Conservation (phyloP, 2,888 invertebrate species). For the Lasius platythorax region DNA sequence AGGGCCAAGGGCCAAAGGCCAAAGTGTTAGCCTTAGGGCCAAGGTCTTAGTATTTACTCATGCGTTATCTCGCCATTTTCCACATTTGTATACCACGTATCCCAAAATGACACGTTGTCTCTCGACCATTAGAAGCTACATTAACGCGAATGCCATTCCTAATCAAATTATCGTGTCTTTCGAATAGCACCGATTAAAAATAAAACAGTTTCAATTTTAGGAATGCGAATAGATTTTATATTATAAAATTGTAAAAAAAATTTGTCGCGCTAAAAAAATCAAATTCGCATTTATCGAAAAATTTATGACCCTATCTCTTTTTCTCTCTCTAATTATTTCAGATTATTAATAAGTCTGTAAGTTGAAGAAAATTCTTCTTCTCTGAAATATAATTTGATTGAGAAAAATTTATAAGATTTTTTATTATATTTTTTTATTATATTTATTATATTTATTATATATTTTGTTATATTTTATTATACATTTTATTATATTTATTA, state of each 20-base stretch:
- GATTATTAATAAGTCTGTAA: too few species aligned
- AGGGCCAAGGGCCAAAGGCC: not conserved
- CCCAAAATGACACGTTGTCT: not conserved
- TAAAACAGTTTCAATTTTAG: not conserved
- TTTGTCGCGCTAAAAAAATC: not conserved
- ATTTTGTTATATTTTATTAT: too few species aligned
- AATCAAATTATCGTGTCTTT: not conserved
- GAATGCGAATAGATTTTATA: not conserved
- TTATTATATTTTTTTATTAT: too few species aligned
- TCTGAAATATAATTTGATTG: not conserved
- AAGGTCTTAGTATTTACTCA: not conserved
- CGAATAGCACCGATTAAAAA: not conserved
- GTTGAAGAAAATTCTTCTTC: not conserved
- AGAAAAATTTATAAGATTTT: not conserved
- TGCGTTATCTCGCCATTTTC: not conserved
- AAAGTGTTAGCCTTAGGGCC: not conserved
- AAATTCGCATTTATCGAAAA: not conserved
- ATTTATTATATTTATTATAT: too few species aligned
- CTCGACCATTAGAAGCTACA: not conserved
- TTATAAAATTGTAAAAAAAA: conserved; percentile 3
- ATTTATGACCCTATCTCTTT: not conserved
- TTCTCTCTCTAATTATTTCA: not conserved
- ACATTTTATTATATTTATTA: not conserved
- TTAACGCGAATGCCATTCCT: not conserved
- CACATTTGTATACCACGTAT: too few species aligned